phyloP scores from a whole-genome alignment of 1,140 invertebrate species.

The Saccostrea echinata region DNA sequence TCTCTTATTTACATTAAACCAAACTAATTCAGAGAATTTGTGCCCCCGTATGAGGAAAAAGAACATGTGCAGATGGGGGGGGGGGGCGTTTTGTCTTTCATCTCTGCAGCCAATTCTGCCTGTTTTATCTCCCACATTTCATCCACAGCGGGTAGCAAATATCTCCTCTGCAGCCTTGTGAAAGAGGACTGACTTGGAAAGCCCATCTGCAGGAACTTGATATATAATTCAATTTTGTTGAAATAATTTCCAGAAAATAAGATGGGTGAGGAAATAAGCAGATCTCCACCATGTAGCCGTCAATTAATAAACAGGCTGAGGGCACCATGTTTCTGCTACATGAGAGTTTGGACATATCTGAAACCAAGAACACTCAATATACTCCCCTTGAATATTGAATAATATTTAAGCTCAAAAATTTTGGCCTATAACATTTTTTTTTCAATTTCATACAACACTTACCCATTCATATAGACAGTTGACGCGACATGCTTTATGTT shows the following conservation, averaged over 20 bases:
- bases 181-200: background rate
- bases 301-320: conserved; percentile 40
- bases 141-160: conserved; percentile 37
- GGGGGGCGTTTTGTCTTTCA: background rate
- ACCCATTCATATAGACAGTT: no score
- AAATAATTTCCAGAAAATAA: conserved; percentile 42
- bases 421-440: no score
- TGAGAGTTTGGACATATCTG: no score
- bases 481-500: no score
- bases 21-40: no score
- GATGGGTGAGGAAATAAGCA: conserved; percentile 9
- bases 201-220: background rate
- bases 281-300: conserved; percentile 28
- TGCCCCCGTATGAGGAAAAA: conserved; percentile 17
- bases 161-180: conserved; percentile 42
- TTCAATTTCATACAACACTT: no score
- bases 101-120: background rate
- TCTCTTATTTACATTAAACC: background rate
- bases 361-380: no score
- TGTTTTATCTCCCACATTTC: conserved; percentile 6
- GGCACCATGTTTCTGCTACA: conserved; percentile 28
- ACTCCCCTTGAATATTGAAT: no score
- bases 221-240: conserved; percentile 1
- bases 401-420: no score
- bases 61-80: no score